These are phyloP conservation scores for Carduelis carduelis DNA, from an alignment of 2,797 vertebrate species.

Conservation along the genomic window DNA sequence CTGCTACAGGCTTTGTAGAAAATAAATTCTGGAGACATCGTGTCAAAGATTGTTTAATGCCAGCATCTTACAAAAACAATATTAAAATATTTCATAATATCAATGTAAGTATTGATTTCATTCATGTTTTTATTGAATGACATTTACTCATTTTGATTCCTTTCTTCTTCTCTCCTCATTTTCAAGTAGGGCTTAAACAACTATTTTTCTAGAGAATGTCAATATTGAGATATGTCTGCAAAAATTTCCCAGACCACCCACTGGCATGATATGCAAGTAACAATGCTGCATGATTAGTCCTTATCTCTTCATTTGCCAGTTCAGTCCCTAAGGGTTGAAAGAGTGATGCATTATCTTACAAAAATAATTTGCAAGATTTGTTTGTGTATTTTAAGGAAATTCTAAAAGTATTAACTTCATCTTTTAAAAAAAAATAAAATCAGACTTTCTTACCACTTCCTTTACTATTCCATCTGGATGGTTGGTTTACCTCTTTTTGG, in stretches of 20 bases:
- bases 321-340: neutral
- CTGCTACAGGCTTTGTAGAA: neutral
- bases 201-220: neutral
- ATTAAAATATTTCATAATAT: neutral
- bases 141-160: neutral
- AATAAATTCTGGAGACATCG: slow-evolving; percentile 17
- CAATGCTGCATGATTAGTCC: neutral
- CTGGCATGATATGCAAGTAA: neutral
- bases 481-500: neutral
- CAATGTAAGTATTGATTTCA: neutral
- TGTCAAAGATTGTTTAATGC: slow-evolving; percentile 47
- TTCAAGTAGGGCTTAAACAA: neutral
- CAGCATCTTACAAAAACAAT: slow-evolving; percentile 25
- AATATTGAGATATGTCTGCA: neutral
- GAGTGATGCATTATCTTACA: neutral
- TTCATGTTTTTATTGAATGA: neutral
- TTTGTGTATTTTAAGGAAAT: neutral
- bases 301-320: neutral
- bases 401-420: neutral
- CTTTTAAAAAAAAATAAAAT: neutral
- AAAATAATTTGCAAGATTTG: neutral
- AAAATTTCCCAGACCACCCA: neutral
- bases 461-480: neutral
- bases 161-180: neutral
- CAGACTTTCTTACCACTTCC: neutral